Base-by-base conservation (phyloP, 1,140 invertebrate genomes). In the Rhizoglyphus robini region DNA sequence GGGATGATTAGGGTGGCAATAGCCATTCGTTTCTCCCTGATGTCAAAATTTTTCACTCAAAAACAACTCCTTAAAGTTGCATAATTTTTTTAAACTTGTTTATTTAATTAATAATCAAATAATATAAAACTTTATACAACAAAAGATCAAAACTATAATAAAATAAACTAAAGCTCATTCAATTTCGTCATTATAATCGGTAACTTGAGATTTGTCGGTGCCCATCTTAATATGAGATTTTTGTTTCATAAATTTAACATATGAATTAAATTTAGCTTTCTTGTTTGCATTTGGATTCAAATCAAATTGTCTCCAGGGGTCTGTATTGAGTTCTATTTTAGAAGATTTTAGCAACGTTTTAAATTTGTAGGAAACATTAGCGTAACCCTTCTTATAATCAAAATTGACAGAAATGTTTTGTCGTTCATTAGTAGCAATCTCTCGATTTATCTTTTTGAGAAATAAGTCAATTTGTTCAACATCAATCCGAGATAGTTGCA, bases 401-500 rank as follows among this genome's bases (percentile, higher is more conserved):
- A 11, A 4, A 4, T 5, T 4, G n/a, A 49, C n/a, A 4, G 47
- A 20, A 20, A 20, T 13, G 29, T 51, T 51, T 20, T 27, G 15
- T 46, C 58, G 27, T n/a, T 60, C 58, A n/a, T 13, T 27, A 4
- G 31, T 23, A 15, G 27, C 1, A 29, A 32, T 60, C 29, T 60
- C 15, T 4, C 13, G 20, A 38, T 27, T 29, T 34, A 29, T 20
- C 23, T 46, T 11, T 3, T 34, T 60, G 2, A 60, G 30, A 15
- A 60, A 11, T 3, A 60, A n/a, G 13, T 61, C 66, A 8, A 70
- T 25, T 36, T 38, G 51, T 54, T 59, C 62, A 13, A 75, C 51
- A 34, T 73, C 69, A 31, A 66, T 65, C 8, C 54, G 25, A 61
- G 82, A 82, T 0, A 84, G 80, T 69, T 76, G 74, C 0, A 89